phyloP scores from a whole-genome alignment of 2,888 invertebrate species.

The Eilema caniola region DNA sequence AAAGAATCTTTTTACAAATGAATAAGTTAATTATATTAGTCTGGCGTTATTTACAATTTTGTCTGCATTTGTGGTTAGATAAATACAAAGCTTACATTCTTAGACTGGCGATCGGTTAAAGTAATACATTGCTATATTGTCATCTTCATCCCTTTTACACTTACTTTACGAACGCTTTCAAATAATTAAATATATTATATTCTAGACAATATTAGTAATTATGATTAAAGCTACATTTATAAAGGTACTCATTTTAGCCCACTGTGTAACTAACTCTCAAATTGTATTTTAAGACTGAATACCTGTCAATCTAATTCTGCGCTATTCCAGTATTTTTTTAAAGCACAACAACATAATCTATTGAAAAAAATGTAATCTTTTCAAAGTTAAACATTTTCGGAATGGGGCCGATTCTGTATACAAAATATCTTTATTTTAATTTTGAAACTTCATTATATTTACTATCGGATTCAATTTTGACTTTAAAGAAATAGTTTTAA shows the following conservation, averaged over 20 bases:
- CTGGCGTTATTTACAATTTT: not conserved
- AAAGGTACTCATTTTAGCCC: not conserved
- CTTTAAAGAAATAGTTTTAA: too few relatives aligned
- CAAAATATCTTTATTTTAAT: too few relatives aligned
- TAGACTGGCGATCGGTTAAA: not conserved
- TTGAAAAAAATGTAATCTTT: not conserved
- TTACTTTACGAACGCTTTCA: too few relatives aligned
- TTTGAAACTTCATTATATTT: too few relatives aligned
- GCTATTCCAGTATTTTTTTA: not conserved
- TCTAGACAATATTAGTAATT: not conserved
- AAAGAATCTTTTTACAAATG: not conserved
- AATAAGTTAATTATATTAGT: not conserved
- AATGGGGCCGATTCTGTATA: not conserved
- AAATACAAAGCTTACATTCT: constrained; percentile 3
- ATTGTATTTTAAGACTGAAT: not conserved
- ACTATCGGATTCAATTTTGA: too few relatives aligned
- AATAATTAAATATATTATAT: not conserved
- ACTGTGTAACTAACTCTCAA: not conserved
- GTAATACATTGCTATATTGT: not conserved
- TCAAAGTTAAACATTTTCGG: not conserved
- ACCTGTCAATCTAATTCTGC: not conserved
- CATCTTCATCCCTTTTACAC: too few relatives aligned
- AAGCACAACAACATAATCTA: not conserved
- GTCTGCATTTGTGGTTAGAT: not conserved
- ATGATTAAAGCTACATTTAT: not conserved